Percentiles rank a stretch among this genome's conserved stretches.
Conservation (phyloP, 2,113 vertebrate genomes). For the Vidua macroura region DNA sequence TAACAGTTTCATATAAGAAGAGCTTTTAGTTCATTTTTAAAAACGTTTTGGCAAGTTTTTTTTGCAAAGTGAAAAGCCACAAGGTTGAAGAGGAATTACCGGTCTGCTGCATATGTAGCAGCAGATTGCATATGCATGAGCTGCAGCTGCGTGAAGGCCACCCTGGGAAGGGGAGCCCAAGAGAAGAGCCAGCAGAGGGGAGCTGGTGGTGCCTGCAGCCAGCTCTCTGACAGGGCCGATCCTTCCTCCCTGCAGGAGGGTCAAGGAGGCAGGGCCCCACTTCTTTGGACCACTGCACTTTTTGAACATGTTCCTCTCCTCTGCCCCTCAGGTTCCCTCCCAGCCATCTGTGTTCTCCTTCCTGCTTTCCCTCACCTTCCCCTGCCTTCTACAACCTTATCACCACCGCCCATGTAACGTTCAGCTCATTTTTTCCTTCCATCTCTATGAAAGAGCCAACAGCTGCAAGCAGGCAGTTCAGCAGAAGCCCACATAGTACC, state of each 20-base stretch:
- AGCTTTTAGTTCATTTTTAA: background rate
- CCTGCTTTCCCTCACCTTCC: background rate
- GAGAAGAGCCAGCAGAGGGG: background rate
- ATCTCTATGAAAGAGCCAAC: background rate
- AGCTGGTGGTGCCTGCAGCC: background rate
- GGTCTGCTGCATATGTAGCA: constrained; percentile 7
- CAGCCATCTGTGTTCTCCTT: background rate
- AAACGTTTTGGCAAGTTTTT: background rate
- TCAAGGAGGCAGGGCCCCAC: fast-evolving
- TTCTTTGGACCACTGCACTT: background rate
- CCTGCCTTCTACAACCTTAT: background rate
- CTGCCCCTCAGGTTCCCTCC: background rate
- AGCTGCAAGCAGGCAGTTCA: background rate
- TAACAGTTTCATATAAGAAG: background rate
- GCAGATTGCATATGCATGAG: constrained; percentile 31
- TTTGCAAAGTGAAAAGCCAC: background rate
- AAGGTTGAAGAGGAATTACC: constrained; percentile 14
- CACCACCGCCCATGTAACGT: fast-evolving
- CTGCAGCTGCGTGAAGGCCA: constrained; percentile 1
- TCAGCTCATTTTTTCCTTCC: constrained; percentile 7
- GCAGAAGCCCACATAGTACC: background rate
- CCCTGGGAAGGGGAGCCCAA: background rate
- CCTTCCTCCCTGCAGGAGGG: background rate
- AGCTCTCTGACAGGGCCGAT: background rate
- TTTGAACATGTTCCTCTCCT: background rate